Conservation (phyloP, 2,888 invertebrate genomes). For the Pachymerium ferrugineum region DNA sequence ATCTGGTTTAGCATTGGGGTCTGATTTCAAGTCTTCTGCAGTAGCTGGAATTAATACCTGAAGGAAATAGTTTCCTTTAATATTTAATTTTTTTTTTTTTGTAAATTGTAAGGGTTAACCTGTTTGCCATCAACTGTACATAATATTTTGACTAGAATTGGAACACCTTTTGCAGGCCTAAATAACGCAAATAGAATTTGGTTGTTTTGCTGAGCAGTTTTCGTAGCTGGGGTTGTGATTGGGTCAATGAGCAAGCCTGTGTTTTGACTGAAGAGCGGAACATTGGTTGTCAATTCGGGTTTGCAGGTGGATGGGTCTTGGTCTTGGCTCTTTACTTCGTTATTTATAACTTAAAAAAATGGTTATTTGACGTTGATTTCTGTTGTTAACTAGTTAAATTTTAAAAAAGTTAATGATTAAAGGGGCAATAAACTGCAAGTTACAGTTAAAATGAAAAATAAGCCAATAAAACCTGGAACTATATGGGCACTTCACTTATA, state of each 20-base stretch:
- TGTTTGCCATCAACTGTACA: slow-evolving; percentile 55
- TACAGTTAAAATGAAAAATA: too few species aligned
- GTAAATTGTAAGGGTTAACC: slow-evolving; percentile 42
- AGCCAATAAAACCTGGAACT: too few species aligned
- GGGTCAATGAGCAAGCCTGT: slow-evolving; percentile 63
- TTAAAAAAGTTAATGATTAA: too few species aligned
- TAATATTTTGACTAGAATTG: slow-evolving; percentile 63
- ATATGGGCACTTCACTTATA: too few species aligned
- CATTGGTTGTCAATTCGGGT: not conserved
- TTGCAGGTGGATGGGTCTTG: not conserved
- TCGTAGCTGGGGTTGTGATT: slow-evolving; percentile 66
- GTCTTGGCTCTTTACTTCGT: too few species aligned
- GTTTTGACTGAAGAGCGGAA: slow-evolving; percentile 27
- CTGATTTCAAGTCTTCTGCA: slow-evolving; percentile 58
- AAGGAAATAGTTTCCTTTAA: not conserved
- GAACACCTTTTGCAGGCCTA: slow-evolving; percentile 61
- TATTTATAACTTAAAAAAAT: too few species aligned
- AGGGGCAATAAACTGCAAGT: too few species aligned
- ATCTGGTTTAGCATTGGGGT: slow-evolving; percentile 36
- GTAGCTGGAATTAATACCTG: slow-evolving; percentile 67
- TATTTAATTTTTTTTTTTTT: not conserved
- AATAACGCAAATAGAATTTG: slow-evolving; percentile 66
- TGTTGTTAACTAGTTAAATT: too few species aligned
- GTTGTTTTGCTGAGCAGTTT: slow-evolving; percentile 57
- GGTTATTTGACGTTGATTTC: too few species aligned